Evolutionary conservation across 1,140 invertebrate species (phyloP).

Genomic region (Drosophila murphyi): DNA sequence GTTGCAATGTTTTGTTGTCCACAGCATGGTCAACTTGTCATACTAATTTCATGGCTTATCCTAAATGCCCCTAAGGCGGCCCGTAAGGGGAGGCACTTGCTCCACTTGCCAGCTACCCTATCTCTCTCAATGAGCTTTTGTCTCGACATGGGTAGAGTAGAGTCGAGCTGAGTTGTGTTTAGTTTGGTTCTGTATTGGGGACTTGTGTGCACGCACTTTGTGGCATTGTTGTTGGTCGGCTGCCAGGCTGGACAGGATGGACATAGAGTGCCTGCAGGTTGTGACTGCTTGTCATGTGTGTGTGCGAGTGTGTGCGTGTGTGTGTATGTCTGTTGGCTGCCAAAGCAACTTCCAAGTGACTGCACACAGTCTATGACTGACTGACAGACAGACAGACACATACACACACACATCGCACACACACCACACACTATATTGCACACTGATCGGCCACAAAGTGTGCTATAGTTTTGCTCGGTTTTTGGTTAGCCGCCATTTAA

Average conservation of each 20-base stretch:
- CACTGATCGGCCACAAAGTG: conserved; percentile 69
- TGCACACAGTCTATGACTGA: conserved; percentile 28
- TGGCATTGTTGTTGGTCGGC: conserved; percentile 26
- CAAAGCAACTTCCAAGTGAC: conserved; percentile 68
- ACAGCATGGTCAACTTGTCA: conserved; percentile 70
- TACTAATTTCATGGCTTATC: conserved; percentile 64
- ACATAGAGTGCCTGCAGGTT: conserved; percentile 36
- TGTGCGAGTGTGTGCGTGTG: conserved; percentile 18
- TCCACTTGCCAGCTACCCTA: not conserved
- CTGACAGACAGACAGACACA: not conserved
- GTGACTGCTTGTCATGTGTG: conserved; percentile 22
- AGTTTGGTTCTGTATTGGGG: conserved; percentile 9
- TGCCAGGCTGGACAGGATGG: conserved; percentile 23
- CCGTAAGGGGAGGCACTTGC: not conserved
- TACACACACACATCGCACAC: conserved; percentile 3
- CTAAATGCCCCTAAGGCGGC: conserved; percentile 10
- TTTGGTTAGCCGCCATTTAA: conserved; percentile 44
- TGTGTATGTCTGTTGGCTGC: conserved; percentile 42
- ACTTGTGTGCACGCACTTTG: conserved; percentile 51
- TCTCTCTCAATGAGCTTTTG: conserved; percentile 20
- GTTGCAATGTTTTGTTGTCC: conserved; percentile 16
- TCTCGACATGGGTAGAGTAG: conserved; percentile 10
- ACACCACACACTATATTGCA: conserved; percentile 8
- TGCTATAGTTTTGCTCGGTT: conserved; percentile 47
- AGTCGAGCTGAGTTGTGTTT: conserved; percentile 27